phyloP scores from a whole-genome alignment of 2,113 vertebrate species.

The Oryzias curvinotus region DNA sequence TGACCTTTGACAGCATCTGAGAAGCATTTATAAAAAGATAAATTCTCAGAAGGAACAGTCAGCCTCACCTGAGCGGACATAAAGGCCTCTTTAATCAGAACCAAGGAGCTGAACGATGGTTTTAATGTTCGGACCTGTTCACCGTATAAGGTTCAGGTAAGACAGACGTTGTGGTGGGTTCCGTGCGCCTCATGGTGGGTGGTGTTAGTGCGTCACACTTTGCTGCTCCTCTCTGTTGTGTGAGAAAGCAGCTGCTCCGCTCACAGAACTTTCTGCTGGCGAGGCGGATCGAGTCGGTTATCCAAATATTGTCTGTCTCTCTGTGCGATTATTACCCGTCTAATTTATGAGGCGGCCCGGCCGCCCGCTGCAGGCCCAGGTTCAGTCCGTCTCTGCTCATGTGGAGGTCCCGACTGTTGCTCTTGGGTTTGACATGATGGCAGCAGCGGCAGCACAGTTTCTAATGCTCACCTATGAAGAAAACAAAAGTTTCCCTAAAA shows the following conservation, averaged over 20 bases:
- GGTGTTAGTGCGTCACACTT: neutral
- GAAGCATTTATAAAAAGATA: too few species aligned
- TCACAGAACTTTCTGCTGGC: constrained; percentile 24
- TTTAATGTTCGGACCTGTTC: neutral
- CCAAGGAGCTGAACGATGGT: neutral
- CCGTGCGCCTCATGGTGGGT: neutral
- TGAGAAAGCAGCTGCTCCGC: constrained; percentile 50
- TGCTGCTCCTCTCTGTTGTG: constrained; percentile 26
- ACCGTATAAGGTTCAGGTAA: neutral
- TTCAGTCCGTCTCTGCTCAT: constrained; percentile 16
- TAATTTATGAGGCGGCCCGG: constrained; percentile 51
- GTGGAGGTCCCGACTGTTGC: constrained; percentile 52
- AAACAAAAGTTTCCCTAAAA: constrained; percentile 21
- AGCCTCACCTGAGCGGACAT: too few species aligned
- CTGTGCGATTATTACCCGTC: constrained; percentile 38
- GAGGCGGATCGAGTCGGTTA: constrained; percentile 50
- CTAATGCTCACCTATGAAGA: constrained; percentile 41
- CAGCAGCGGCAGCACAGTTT: constrained; percentile 40
- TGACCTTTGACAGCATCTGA: too few species aligned
- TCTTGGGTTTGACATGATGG: constrained; percentile 50
- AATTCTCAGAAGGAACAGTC: neutral
- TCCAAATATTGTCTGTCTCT: constrained; percentile 61
- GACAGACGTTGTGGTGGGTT: neutral
- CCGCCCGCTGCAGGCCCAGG: constrained; percentile 23
- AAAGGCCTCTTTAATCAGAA: neutral